phyloP scores from a whole-genome alignment of 2,797 vertebrate genomes.

The Acanthurus tractus region DNA sequence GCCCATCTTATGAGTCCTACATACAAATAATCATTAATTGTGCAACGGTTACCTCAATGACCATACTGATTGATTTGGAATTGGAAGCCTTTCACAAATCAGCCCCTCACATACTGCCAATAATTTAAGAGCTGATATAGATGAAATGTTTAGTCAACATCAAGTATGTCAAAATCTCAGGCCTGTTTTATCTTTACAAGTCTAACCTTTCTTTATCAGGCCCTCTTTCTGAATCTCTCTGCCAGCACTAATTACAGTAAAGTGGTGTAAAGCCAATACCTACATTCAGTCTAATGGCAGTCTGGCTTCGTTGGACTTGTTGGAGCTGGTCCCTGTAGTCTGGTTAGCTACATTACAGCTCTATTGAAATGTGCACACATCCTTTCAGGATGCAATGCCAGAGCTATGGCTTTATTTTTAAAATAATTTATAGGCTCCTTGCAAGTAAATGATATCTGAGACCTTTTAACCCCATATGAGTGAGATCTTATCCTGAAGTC shows the following conservation, averaged over 20 bases:
- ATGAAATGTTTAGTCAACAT: constrained; percentile 23
- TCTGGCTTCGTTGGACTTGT: constrained; percentile 65
- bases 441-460: constrained; percentile 52
- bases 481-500: constrained; percentile 37
- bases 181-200: constrained; percentile 37
- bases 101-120: neutral
- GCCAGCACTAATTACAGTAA: constrained; percentile 70
- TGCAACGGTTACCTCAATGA: neutral
- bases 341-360: constrained; percentile 62
- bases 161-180: constrained; percentile 32
- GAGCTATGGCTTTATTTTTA: constrained; percentile 41
- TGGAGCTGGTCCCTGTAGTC: constrained; percentile 66
- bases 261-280: constrained; percentile 65
- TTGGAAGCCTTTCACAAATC: neutral
- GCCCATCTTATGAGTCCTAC: neutral
- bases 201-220: constrained; percentile 54
- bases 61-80: neutral
- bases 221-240: constrained; percentile 48
- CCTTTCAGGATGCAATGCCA: constrained; percentile 50
- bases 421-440: constrained; percentile 57
- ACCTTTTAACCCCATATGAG: constrained; percentile 53
- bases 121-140: neutral
- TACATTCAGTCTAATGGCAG: constrained; percentile 67
- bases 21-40: neutral
- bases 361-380: constrained; percentile 56